phyloP scores from a whole-genome alignment of 2,888 invertebrate species.

The Hirtodrosophila alboralis region DNA sequence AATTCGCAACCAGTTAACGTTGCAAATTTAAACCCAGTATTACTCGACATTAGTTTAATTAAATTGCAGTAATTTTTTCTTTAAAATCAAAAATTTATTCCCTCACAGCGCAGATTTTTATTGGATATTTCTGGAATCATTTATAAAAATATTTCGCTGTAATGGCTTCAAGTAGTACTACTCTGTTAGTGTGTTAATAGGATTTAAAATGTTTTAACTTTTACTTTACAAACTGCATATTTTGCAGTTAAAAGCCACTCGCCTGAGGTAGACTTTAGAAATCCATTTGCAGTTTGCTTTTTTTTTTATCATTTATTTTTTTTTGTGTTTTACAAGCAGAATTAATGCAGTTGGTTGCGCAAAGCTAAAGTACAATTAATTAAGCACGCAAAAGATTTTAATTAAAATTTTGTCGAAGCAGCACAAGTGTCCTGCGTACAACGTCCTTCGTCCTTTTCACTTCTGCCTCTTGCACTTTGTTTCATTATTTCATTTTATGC shows the following conservation, averaged over 20 bases:
- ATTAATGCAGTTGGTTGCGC: constrained; percentile 43
- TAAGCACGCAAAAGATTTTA: constrained; percentile 69
- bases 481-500: constrained; percentile 73
- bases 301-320: too few species aligned
- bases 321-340: constrained; percentile 6
- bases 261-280: constrained; percentile 10
- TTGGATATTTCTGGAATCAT: too few species aligned
- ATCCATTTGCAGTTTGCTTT: constrained; percentile 18
- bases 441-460: constrained; percentile 12
- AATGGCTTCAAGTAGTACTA: too few species aligned
- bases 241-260: constrained; percentile 1
- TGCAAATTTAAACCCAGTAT: too few species aligned
- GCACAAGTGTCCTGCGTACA: constrained; percentile 45
- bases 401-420: constrained; percentile 72
- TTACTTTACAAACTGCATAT: too few species aligned
- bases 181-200: constrained; percentile 1
- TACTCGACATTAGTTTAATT: too few species aligned
- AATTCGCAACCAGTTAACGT: constrained; percentile 2
- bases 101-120: too few species aligned
- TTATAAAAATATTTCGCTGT: too few species aligned
- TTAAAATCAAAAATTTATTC: too few species aligned
- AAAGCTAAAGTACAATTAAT: constrained; percentile 71
- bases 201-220: not conserved
- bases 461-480: constrained; percentile 52
- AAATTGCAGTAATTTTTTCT: too few species aligned